Evolutionary conservation across 2,113 vertebrate genomes (phyloP), one percentile per base, ranked within the genome.

Genomic region (Cromileptes altivelis): DNA sequence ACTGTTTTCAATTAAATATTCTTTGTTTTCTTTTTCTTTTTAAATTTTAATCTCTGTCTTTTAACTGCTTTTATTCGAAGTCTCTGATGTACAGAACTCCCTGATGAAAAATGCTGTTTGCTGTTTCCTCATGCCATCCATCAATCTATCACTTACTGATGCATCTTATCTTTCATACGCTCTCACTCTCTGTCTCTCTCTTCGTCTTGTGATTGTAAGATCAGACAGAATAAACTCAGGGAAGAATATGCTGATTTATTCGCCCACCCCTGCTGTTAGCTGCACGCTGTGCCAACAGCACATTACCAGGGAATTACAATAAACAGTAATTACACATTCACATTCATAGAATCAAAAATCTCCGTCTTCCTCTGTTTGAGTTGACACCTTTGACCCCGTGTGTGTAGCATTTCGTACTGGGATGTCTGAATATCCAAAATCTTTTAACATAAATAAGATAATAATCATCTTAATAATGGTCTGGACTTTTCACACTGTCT

Each of bases 171-270:
- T 68, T 21, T 53, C 45, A 21, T 0, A 6, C 17, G 1, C 68
- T 74, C 1, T 83, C 25, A 3, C 19, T 27, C 33, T 53, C 19
- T 56, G 47, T 30, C 61, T 27, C 25, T 50, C 47, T 33, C 15
- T 13, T 10, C 25, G 27, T 76, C 70, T 57, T 18, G 21, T 64
- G 56, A 81, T 53, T 58, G 62, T 61, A 45, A 60, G 63, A 80
- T 70, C 70, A 79, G 82, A 84, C 23, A 53, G 33, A 78, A 76
- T 73, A 79, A 70, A 81, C 77, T 70, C 9, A 0, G 52, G 33
- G 67, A 72, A 42, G 50, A 47, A 25, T 52, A 50, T 81, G 67
- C 55, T 86, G 70, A 91, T 89, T 84, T 70, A 81, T 75, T 76
- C 68, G 0, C 61, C 65, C 65, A 40, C 70, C 80, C 70, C 80